Evolutionary conservation across 2,797 vertebrate genomes (phyloP).

Genomic region (Tenualosa thibaudeaui): DNA sequence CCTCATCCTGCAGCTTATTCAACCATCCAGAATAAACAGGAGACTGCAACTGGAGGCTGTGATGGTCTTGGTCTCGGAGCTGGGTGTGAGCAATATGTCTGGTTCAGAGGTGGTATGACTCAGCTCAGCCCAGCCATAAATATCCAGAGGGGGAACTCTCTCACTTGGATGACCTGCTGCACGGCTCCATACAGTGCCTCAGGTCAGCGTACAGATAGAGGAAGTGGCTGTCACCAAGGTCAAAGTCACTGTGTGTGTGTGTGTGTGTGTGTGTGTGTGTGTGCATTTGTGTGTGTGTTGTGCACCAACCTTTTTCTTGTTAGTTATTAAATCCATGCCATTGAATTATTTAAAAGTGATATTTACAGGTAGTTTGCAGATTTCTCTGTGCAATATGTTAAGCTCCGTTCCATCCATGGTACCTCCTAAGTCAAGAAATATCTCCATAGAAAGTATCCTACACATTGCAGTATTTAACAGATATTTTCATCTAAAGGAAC

Average conservation of each 20-base stretch:
- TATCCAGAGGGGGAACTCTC: background rate
- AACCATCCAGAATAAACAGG: background rate
- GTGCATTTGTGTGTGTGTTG: too few species aligned
- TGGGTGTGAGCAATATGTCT: background rate
- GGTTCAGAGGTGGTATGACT: background rate
- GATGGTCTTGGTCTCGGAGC: background rate
- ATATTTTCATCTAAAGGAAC: background rate
- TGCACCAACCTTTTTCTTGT: background rate
- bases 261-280: background rate
- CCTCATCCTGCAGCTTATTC: background rate
- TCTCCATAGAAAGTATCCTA: too few species aligned
- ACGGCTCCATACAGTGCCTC: background rate
- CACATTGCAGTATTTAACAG: background rate
- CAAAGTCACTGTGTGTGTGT: background rate
- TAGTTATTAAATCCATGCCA: background rate
- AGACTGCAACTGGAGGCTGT: background rate
- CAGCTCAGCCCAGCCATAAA: background rate
- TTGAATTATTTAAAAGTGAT: background rate
- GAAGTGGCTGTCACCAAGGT: constrained; percentile 9
- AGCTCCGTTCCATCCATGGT: too few species aligned
- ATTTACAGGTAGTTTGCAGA: background rate
- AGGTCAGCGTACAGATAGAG: background rate
- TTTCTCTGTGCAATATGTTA: background rate
- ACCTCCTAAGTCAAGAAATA: too few species aligned
- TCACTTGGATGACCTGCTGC: background rate